Percentiles rank a stretch among this genome's conserved stretches.
Conservation (phyloP, 2,797 vertebrate genomes). For the Argya squamiceps region DNA sequence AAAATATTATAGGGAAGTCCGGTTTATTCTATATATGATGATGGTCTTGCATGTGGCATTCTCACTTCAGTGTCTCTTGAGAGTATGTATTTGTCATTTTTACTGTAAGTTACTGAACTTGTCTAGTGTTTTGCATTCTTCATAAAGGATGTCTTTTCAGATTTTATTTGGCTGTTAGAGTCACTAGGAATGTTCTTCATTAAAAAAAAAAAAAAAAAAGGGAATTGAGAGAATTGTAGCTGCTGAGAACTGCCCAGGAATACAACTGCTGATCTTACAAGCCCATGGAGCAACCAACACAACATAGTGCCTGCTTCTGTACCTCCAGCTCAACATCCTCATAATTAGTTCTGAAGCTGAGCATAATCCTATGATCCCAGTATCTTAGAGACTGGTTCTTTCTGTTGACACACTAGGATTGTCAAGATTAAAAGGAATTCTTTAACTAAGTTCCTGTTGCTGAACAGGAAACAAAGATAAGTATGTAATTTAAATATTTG, state of each 20-base stretch:
- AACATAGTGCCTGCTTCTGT: not conserved
- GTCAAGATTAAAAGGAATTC: not conserved
- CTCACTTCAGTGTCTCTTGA: not conserved
- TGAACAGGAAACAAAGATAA: not conserved
- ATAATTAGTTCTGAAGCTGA: not conserved
- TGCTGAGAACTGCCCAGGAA: not conserved
- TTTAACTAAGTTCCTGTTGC: not conserved
- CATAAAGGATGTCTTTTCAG: not conserved
- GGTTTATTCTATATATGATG: not conserved
- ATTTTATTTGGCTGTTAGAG: not conserved
- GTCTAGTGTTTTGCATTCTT: not conserved
- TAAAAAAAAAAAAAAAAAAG: not conserved
- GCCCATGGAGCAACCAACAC: not conserved
- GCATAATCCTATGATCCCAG: not conserved
- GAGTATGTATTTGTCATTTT: not conserved
- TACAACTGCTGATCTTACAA: not conserved
- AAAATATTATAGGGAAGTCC: not conserved
- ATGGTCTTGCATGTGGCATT: not conserved
- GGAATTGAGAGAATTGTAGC: not conserved
- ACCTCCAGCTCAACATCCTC: not conserved
- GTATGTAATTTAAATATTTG: not conserved
- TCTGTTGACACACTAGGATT: not conserved
- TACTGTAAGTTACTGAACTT: not conserved
- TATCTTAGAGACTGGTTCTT: not conserved
- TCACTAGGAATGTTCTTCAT: not conserved